A percentile compares a stretch with the other conserved stretches of the same genome.
These are phyloP conservation scores for Zaprionus capensis DNA, from an alignment of 1,140 invertebrate species.

Conservation along the genomic window DNA sequence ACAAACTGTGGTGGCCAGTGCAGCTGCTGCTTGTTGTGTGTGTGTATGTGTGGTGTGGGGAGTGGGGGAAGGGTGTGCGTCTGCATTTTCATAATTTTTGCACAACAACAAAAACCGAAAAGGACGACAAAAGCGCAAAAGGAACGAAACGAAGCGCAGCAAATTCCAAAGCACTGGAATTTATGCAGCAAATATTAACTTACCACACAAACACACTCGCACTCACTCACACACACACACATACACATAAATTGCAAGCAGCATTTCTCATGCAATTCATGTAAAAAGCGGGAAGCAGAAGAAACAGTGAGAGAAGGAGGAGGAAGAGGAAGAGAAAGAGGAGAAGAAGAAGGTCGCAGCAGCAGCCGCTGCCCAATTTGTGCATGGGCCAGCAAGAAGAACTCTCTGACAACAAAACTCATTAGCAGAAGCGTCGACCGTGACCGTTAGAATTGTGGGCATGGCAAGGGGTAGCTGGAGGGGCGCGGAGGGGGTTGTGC, in stretches of 20 bases:
- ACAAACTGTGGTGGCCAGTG: neutral
- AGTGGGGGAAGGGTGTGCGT: constrained; percentile 3
- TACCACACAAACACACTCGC: constrained; percentile 59
- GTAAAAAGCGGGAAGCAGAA: constrained; percentile 18
- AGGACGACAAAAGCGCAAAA: constrained; percentile 49
- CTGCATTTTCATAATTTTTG: constrained; percentile 76
- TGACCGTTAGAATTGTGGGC: constrained; percentile 65
- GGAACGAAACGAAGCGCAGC: constrained; percentile 61
- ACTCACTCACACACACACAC: constrained; percentile 18
- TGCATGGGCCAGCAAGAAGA: constrained; percentile 70
- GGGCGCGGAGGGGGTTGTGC: no score
- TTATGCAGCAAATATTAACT: constrained; percentile 83
- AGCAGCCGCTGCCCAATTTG: constrained; percentile 62
- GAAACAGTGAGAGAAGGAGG: constrained; percentile 2
- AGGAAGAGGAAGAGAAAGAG: constrained; percentile 5
- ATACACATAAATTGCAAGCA: constrained; percentile 48
- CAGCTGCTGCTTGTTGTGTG: constrained; percentile 20
- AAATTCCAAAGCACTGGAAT: constrained; percentile 78
- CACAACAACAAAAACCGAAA: constrained; percentile 67
- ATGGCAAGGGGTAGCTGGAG: neutral
- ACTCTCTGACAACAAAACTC: constrained; percentile 74
- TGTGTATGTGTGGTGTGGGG: constrained; percentile 17
- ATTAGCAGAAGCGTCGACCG: constrained; percentile 79
- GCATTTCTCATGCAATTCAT: constrained; percentile 53
- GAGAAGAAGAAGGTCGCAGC: constrained; percentile 35